These are phyloP conservation scores for Cichladusa arquata DNA, from an alignment of 2,113 vertebrate genomes.

Conservation along the genomic window DNA sequence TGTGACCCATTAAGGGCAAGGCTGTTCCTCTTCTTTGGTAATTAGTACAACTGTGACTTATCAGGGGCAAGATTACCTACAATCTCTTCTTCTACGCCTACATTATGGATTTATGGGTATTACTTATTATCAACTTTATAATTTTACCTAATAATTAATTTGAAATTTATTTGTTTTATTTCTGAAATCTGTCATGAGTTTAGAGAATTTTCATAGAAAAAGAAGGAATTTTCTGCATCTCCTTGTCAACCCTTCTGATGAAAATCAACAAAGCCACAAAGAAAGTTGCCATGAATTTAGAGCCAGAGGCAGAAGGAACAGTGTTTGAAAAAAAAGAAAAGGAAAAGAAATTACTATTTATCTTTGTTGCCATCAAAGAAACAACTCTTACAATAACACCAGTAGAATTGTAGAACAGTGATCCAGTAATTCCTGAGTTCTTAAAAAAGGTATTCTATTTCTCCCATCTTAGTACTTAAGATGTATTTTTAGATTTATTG, in stretches of 20 bases:
- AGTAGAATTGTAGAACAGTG: background rate
- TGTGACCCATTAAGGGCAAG: too few relatives aligned
- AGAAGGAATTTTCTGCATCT: background rate
- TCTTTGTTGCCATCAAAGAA: background rate
- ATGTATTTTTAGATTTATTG: fast-evolving
- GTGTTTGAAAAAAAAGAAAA: background rate
- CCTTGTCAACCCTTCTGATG: background rate
- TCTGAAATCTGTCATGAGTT: background rate
- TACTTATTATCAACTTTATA: background rate
- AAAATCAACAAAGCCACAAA: background rate
- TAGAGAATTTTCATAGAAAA: background rate
- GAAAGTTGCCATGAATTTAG: background rate
- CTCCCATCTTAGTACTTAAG: background rate
- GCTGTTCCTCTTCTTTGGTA: too few relatives aligned
- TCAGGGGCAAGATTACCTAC: too few relatives aligned
- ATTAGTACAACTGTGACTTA: too few relatives aligned
- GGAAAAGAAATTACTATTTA: background rate
- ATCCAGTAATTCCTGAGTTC: background rate
- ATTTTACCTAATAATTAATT: background rate
- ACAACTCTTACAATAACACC: background rate
- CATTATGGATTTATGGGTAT: background rate
- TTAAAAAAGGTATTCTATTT: background rate
- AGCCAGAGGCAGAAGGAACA: background rate
- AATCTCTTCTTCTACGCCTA: too few relatives aligned
- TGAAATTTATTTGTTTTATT: background rate